Evolutionary conservation across 2,888 invertebrate genomes (phyloP), one percentile per base, ranked within the genome.

Genomic region (Archips xylosteana): DNA sequence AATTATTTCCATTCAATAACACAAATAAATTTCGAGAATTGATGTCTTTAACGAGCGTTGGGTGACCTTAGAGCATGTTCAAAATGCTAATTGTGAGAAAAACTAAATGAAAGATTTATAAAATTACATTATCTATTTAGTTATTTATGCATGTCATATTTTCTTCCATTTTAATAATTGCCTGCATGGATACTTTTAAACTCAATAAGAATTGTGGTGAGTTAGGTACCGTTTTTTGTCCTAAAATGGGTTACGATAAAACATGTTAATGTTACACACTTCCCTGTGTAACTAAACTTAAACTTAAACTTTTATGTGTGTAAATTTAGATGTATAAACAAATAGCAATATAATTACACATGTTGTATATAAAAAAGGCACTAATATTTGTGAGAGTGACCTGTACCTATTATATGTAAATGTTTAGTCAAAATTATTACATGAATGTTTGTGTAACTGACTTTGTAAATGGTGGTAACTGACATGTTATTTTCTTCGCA

Each of bases 331-430:
- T 65, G 49, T 15, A 64, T 65, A 61, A 4, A 66, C 51, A 60
- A 32, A 66, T 54, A 67, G 34, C 8, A 62, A 72, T 72, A 54
- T 59, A 66, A 51, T 51, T 42, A 47, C 47, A 68, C 57, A 57
- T 47, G 67, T 63, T 72, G 57, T 72, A 63, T 59, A 62, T 36
- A 72, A 59, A 68, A 23, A 68, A 68, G 68, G 72, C 68, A 68
- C 72, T 72, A 68, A 72, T 63, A 23, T 72, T 63, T 36, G 62
- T 63, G 63, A 63, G 45, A 57, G 34, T 42, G 39, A 63, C 36
- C 45, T 62, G 12, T 10, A 32, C 32, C 23, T 23, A 23, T 23
- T 23, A 23, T 23, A 23, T 47, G 13, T 45, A 47, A 63, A 12
- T 63, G 12, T 71, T 34, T 67, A 63, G 57, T 68, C 36, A 32